Base-by-base conservation (phyloP, 2,797 vertebrate species). In the Anguilla marmorata region DNA sequence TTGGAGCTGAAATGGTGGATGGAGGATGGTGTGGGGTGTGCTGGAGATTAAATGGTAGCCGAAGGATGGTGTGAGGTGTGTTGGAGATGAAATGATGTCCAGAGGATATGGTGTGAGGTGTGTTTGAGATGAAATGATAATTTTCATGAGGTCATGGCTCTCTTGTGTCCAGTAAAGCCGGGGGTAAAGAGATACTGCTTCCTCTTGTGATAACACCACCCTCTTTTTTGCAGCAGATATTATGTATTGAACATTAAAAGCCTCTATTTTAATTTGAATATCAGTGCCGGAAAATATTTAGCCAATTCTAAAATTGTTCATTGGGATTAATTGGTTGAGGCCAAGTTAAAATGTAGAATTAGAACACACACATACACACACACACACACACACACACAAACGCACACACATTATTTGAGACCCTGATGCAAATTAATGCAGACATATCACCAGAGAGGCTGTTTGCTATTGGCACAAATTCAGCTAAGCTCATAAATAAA, bases 81-180 rank as follows among this genome's bases (percentile, higher is more conserved):
- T 45, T 45, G 41, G 41, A 45, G 3, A 45, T 45, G 3, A 45
- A 45, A 45, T 45, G 41, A 45, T 5, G 3, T 45, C 41, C 41
- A 45, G 50, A 52, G 50, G 50, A 52, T 8, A 45, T 45, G 41
- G 41, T 45, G 41, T 45, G 41, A 45, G 41, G 41, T 45, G 14
- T 60, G 52, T 24, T 60, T 19, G 27, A 85, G 33, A 85, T 60
- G 50, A 84, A 33, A 30, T 85, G 54, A 33, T 85, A 16, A 85
- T 60, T 85, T 85, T 63, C 30, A 60, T 56, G 54, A 85, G 84
- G 56, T 85, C 84, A 66, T 9, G n/a, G 33, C 21, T 60, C 54
- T 58, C 16, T 58, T 66, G 58, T 45, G 56, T 45, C 58, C 84
- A 37, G 30, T 54, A 85, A 24, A 66, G 54, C 41, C 33, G n/a